Conservation (phyloP, 2,888 invertebrate species). For the Mythimna lalbum region DNA sequence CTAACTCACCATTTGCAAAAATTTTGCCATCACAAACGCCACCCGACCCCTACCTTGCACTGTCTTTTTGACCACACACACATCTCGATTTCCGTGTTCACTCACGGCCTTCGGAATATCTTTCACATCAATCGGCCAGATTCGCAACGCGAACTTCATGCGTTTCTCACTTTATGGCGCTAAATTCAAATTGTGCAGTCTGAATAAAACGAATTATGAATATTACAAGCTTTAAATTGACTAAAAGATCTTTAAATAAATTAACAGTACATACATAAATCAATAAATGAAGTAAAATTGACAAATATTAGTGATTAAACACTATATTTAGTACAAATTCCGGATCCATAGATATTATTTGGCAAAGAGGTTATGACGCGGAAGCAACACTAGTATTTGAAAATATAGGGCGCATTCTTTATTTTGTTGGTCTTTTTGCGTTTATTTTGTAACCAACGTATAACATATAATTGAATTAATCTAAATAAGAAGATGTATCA, state of each 20-base stretch:
- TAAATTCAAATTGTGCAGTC: slow-evolving; percentile 85
- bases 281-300: slow-evolving; percentile 2
- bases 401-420: slow-evolving; percentile 52
- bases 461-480: slow-evolving; percentile 27
- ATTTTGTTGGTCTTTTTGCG: slow-evolving; percentile 27
- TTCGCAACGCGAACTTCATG: slow-evolving; percentile 91
- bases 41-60: slow-evolving; percentile 95
- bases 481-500: slow-evolving; percentile 38
- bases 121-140: slow-evolving; percentile 92
- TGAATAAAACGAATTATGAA: slow-evolving; percentile 41
- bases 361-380: slow-evolving; percentile 81
- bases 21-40: slow-evolving; percentile 95
- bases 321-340: slow-evolving; percentile 57
- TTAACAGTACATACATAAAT: background rate
- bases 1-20: slow-evolving; percentile 94
- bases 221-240: background rate
- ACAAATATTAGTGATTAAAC: slow-evolving; percentile 16
- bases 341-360: slow-evolving; percentile 68
- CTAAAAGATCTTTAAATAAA: background rate
- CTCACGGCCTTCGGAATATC: slow-evolving; percentile 93
- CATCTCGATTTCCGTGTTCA: slow-evolving; percentile 91
- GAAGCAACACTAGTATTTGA: slow-evolving; percentile 69
- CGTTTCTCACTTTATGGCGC: slow-evolving; percentile 85
- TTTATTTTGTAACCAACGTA: slow-evolving; percentile 18
- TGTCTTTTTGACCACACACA: slow-evolving; percentile 92